These are phyloP conservation scores for Pseudobourletiella spinata DNA, from an alignment of 1,140 invertebrate species.

Conservation along the genomic window DNA sequence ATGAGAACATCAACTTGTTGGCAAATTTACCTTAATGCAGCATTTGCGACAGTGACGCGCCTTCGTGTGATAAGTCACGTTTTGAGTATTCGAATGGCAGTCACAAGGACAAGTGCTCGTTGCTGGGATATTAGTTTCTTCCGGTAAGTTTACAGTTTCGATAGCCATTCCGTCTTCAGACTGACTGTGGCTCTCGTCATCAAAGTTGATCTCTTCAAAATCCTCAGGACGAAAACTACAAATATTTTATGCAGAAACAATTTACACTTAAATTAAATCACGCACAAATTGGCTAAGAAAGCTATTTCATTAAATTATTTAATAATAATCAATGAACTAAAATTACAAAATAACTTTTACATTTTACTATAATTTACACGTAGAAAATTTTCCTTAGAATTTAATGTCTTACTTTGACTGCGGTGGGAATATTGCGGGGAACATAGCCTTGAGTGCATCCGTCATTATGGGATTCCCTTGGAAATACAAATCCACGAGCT, in stretches of 20 bases:
- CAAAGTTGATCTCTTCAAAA: constrained; percentile 32
- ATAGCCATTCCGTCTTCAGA: constrained; percentile 2
- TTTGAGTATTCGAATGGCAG: constrained; percentile 21
- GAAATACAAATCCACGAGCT: constrained; percentile 25
- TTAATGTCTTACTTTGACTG: constrained; percentile 22
- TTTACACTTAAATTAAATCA: no score
- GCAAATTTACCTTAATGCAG: constrained; percentile 30
- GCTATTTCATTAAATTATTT: no score
- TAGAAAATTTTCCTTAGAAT: background rate
- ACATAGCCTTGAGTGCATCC: constrained; percentile 24
- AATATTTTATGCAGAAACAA: no score
- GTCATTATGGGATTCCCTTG: constrained; percentile 25
- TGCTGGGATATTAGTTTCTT: constrained; percentile 24
- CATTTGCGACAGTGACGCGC: constrained; percentile 32
- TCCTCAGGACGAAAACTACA: constrained; percentile 19
- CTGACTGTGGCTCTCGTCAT: constrained; percentile 12
- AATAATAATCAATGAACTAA: no score
- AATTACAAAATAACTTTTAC: no score
- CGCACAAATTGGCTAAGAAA: no score
- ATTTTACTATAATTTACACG: constrained; percentile 3
- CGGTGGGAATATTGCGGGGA: constrained; percentile 27
- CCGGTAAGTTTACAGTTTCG: constrained; percentile 28
- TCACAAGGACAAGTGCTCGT: constrained; percentile 29
- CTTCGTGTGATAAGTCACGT: constrained; percentile 14
- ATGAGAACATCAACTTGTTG: no score